Percentiles rank a stretch among this genome's conserved stretches.
phyloP scores from a whole-genome alignment of 2,113 vertebrate genomes.

The Sterrhoptilus dennistouni region DNA sequence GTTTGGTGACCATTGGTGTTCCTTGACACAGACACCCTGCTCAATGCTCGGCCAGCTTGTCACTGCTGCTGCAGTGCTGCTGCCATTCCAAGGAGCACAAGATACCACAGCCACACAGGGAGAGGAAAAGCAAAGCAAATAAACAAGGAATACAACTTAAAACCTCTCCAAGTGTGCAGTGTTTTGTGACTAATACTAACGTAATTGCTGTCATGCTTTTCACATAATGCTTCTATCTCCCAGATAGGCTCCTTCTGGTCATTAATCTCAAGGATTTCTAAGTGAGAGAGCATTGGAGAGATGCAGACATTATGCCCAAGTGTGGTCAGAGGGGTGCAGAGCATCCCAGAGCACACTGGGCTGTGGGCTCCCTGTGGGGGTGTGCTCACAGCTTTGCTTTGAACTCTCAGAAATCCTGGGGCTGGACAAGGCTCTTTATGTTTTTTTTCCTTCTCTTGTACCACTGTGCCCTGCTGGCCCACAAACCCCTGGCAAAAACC shows the following conservation, averaged over 20 bases:
- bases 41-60: background rate
- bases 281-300: background rate
- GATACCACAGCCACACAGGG: background rate
- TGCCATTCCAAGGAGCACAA: background rate
- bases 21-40: background rate
- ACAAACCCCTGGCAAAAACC: background rate
- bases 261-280: constrained; percentile 36
- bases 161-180: constrained; percentile 13
- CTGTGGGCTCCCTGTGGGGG: background rate
- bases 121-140: background rate
- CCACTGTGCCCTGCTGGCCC: background rate
- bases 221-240: constrained; percentile 43
- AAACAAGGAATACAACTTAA: constrained; percentile 30
- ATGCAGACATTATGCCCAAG: background rate
- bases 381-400: background rate
- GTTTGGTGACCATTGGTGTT: background rate
- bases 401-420: background rate
- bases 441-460: background rate
- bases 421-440: background rate
- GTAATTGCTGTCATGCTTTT: constrained; percentile 51
- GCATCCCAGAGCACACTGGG: background rate
- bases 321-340: background rate
- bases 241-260: constrained; percentile 15
- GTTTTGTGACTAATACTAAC: constrained; percentile 52
- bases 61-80: background rate